A percentile compares a stretch with the other conserved stretches of the same genome.
Evolutionary conservation across 2,113 vertebrate genomes (phyloP).

Genomic region (Halichoerus grypus): DNA sequence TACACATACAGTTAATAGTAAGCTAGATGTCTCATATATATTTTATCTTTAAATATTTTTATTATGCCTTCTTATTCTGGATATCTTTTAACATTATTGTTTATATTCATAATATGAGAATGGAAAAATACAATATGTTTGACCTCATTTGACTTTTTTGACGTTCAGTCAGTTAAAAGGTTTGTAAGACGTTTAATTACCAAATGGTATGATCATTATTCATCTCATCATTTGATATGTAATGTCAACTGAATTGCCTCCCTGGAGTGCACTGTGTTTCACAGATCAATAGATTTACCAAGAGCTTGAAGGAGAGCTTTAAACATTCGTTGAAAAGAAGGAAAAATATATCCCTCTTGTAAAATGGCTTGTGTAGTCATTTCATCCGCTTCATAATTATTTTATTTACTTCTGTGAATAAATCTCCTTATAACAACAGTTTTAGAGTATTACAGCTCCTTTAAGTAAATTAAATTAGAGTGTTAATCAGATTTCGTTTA

Average conservation of each 20-base stretch:
- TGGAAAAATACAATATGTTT: conserved; percentile 86
- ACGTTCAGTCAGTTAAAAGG: conserved; percentile 94
- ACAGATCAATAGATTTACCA: conserved; percentile 98
- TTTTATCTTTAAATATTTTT: conserved; percentile 56
- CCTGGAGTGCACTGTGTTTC: conserved; percentile 94
- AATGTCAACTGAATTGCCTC: conserved; percentile 96
- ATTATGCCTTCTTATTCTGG: not conserved
- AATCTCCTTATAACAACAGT: conserved; percentile 68
- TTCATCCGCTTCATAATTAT: conserved; percentile 76
- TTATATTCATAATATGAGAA: conserved; percentile 81
- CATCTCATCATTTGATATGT: conserved; percentile 98
- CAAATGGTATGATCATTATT: conserved; percentile 97
- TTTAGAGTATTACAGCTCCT: conserved; percentile 68
- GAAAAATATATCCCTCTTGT: conserved; percentile 81
- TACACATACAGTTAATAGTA: conserved; percentile 47
- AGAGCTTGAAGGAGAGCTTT: conserved; percentile 92
- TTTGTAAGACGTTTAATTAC: conserved; percentile 98
- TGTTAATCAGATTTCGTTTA: conserved; percentile 68
- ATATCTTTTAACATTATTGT: conserved; percentile 67
- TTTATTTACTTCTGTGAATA: conserved; percentile 83
- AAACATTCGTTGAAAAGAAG: conserved; percentile 86
- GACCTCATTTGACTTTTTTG: conserved; percentile 94
- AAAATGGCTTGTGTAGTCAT: conserved; percentile 82
- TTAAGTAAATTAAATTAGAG: conserved; percentile 61
- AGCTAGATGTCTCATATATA: conserved; percentile 35